Base-by-base conservation (phyloP, 2,888 invertebrate species). In the Pherbina coryleti region DNA sequence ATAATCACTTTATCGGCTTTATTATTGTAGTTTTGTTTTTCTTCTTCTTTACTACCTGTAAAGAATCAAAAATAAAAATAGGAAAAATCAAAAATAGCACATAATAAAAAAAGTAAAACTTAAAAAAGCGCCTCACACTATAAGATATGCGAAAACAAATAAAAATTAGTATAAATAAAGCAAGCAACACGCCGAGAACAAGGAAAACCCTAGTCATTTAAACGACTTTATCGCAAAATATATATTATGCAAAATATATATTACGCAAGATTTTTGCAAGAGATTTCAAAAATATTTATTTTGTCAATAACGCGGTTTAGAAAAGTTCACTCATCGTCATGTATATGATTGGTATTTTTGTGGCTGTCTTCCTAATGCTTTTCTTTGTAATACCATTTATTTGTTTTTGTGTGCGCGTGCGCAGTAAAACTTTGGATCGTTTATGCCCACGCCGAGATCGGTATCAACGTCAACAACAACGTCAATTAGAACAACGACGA, bases 381-480 rank as follows among this genome's bases (percentile, higher is more conserved):
- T 84, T 86, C 49, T 81, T 82, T 69, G 55, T 83, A 0, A 11
- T 86, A 34, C 85, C 86, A 2, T 25, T 85, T 5, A n/a, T 84
- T n/a, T 86, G 86, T 76, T 86, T 82, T 57, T 82, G 77, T 80
- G 82, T 85, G 57, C 86, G 84, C 53, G 69, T 86, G 28, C 81
- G 83, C 76, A 85, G 76, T 75, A 81, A 80, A 72, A 82, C 82
- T 8, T 79, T 86, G 60, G 81, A 82, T 5, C 85, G 82, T 79
- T 78, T 86, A 34, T 85, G 82, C 51, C 82, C 82, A n/a, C 82
- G 80, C 22, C 51, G 69, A 22, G 14, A n/a, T 66, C 31, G 55
- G 0, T n/a, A 53, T 8, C 67, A 49, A 2, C 55, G 70, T 51
- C 62, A 60, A n/a, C 44, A 17, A 14, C 71, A 76, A n/a, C 55